Base-by-base conservation (phyloP, 1,140 invertebrate genomes). In the Popillia japonica region DNA sequence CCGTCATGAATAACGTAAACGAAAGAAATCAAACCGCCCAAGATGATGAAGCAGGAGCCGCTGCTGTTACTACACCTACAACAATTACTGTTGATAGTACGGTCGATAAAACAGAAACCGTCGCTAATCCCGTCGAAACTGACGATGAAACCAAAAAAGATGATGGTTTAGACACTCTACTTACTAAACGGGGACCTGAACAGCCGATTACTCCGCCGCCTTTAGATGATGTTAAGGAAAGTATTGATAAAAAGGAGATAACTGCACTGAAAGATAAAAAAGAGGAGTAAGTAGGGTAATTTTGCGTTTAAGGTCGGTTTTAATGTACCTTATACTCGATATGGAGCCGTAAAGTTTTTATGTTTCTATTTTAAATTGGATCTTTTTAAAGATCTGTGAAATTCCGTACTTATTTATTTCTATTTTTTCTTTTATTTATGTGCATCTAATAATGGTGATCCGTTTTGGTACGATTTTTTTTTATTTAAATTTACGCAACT, bases 361-460 rank as follows among this genome's bases (percentile, higher is more conserved):
- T 6, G 9, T 7, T 68, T 68, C 7, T 27, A 20, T 68, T 68
- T 68, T 11, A 22, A 22, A 68, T 68, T 27, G 23, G 61, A 68
- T 68, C 61, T 68, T 68, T n/a, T 1, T n/a, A 14, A 27, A 27
- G 23, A 68, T 68, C 20, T 34, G 61, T 68, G 61, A 34, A 68
- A 68, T 14, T 27, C 61, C 27, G 61, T 68, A 68, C 61, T 68
- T 68, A 68, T 68, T 68, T 68, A 68, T 68, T 68, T 17, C 48
- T 17, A 48, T 48, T 27, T 23, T 17, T 23, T 6, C 11, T 34
- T 68, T 68, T 68, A 23, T 27, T 68, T 27, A 10, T 55, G 17
- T 17, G 17, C 14, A 17, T 17, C n/a, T 17, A 55, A 17, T 55
- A 55, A 9, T 55, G 14, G 48, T n/a, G 14, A n/a, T 55, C 17